Base-by-base conservation (phyloP, 2,888 invertebrate genomes). In the Linnaemya vulpina region DNA sequence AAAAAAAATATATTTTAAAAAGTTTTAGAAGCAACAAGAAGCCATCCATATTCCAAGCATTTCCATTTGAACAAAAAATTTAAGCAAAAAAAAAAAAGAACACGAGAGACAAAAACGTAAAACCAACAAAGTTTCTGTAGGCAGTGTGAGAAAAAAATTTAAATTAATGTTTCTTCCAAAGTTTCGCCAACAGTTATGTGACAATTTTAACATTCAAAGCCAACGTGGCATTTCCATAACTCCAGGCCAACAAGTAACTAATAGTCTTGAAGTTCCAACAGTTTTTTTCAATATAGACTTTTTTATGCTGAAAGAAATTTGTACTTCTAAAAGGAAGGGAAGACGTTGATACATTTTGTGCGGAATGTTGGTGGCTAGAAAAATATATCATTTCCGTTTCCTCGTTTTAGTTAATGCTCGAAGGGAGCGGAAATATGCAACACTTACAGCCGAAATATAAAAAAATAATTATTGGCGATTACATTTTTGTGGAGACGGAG, bases 91-190 rank as follows among this genome's bases (percentile, higher is more conserved):
- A 60, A 60, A 1, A 70, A 70, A 7, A 13, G 38, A 60, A 22
- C 38, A 46, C 5, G 8, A 38, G 1, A 3, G 9, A 38, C 8
- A 38, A 38, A 43, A 15, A 46, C 15, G 3, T 15, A 46, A 46
- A n/a, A 15, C 46, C 15, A n/a, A 46, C 15, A 15, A 40, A 40
- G 11, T 40, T 8, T 38, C 22, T 74, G 67, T 51, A 62, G 74
- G 20, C 67, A 74, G 40, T 74, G 40, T 74, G 51, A 43, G 38
- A 68, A 77, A 58, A 49, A 74, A 80, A 68, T 53, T 40, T 53
- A 80, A 74, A 74, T 74, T 68, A 68, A 74, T 81, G 62, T 68
- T 70, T 58, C 8, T 70, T 49, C 3, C 15, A 55, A 80, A 75
- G 22, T 75, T 75, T 68, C 22, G 53, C 20, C 43, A 75, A 67